These are phyloP conservation scores for Drosophila phalerata DNA, from an alignment of 2,888 invertebrate genomes.

Conservation along the genomic window DNA sequence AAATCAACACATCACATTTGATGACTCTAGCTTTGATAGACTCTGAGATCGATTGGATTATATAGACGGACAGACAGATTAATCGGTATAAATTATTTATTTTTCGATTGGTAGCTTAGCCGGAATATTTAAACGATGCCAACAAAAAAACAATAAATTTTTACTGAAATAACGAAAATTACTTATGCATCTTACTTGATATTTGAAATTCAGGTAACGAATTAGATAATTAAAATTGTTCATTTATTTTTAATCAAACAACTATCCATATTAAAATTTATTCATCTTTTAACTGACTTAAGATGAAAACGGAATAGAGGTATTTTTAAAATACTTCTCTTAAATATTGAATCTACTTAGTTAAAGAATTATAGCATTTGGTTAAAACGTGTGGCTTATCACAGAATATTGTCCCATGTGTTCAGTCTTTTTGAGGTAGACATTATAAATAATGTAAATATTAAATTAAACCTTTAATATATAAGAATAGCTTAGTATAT, in stretches of 20 bases:
- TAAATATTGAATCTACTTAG: slow-evolving; percentile 5
- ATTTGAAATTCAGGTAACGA: slow-evolving; percentile 27
- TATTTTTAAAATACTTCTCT: slow-evolving; percentile 1
- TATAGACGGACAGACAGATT: slow-evolving; percentile 1
- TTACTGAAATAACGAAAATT: slow-evolving; percentile 16
- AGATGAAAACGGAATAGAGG: slow-evolving; percentile 8
- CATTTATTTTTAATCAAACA: slow-evolving; percentile 42
- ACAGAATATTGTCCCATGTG: slow-evolving; percentile 23
- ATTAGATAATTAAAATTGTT: slow-evolving; percentile 28
- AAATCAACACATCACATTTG: not conserved
- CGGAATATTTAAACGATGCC: not conserved
- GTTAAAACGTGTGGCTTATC: slow-evolving; percentile 18
- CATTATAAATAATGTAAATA: slow-evolving; percentile 7
- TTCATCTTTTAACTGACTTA: slow-evolving; percentile 1
- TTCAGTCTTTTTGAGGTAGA: slow-evolving; percentile 6
- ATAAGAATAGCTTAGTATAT: slow-evolving; percentile 41
- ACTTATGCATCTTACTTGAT: slow-evolving; percentile 15
- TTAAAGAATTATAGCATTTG: not conserved
- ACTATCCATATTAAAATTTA: slow-evolving; percentile 23
- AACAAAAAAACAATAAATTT: not conserved
- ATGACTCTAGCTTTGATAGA: not conserved
- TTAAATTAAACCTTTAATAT: slow-evolving; percentile 17
- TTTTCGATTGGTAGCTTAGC: not conserved
- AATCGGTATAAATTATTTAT: not conserved
- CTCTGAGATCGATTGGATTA: not conserved